A percentile compares a stretch with the other conserved stretches of the same genome.
Conservation (phyloP, 2,888 invertebrate species). For the Drosophila robusta region DNA sequence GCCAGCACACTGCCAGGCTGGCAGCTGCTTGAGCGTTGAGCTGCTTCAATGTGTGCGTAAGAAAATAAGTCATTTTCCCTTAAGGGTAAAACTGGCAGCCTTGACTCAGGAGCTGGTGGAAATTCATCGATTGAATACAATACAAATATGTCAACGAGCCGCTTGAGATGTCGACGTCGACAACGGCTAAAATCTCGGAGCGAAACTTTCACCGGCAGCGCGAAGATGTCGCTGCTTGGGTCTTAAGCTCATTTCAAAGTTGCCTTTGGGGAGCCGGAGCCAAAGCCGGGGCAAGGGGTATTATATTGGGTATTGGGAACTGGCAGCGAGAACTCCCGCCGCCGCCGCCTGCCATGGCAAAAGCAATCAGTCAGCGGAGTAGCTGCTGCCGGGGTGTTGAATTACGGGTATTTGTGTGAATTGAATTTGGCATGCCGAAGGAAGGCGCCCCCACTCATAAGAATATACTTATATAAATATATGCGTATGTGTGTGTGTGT, state of each 20-base stretch:
- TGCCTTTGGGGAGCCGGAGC: conserved; percentile 54
- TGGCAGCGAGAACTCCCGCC: conserved; percentile 16
- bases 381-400: conserved; percentile 74
- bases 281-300: neutral
- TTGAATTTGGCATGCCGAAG: conserved; percentile 73
- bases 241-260: conserved; percentile 72
- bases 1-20: conserved; percentile 27
- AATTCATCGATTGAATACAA: conserved; percentile 81
- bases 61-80: conserved; percentile 82
- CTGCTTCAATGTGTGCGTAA: conserved; percentile 76
- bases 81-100: conserved; percentile 55
- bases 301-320: neutral
- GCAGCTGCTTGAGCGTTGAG: conserved; percentile 46
- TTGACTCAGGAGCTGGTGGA: conserved; percentile 61
- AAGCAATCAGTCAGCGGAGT: conserved; percentile 78
- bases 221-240: conserved; percentile 11
- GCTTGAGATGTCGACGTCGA: conserved; percentile 76
- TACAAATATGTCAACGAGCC: conserved; percentile 81
- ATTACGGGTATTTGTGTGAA: conserved; percentile 80
- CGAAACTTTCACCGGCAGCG: conserved; percentile 37
- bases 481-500: neutral
- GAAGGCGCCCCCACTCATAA: neutral
- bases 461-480: neutral
- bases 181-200: conserved; percentile 63
- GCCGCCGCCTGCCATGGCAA: conserved; percentile 48